phyloP scores from a whole-genome alignment of 2,113 vertebrate species.

The Vombatus ursinus region DNA sequence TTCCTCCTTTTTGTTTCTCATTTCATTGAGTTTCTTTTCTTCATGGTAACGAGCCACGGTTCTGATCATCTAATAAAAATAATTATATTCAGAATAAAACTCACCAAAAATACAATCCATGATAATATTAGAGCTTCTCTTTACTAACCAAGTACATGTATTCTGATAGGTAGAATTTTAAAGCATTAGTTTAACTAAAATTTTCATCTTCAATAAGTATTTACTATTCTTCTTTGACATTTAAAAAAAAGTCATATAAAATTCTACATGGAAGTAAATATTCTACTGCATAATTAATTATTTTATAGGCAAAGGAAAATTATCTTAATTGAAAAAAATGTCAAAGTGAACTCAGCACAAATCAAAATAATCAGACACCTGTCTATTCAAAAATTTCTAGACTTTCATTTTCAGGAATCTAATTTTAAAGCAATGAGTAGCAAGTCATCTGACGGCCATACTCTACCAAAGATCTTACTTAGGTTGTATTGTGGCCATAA shows the following conservation, averaged over 20 bases:
- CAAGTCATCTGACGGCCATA: not conserved
- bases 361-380: not conserved
- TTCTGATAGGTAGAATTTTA: not conserved
- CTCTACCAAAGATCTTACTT: not conserved
- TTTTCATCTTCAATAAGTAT: not conserved
- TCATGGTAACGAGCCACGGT: conserved; percentile 93
- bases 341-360: not conserved
- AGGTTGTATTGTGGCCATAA: not conserved
- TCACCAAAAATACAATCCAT: not conserved
- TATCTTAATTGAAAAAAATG: not conserved
- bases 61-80: conserved; percentile 88
- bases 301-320: not conserved
- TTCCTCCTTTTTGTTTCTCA: conserved; percentile 87
- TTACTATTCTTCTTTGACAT: not conserved
- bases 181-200: not conserved
- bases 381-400: not conserved
- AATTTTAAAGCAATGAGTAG: not conserved
- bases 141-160: not conserved
- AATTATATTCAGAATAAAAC: not conserved
- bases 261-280: not conserved
- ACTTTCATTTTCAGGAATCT: not conserved
- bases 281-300: not conserved
- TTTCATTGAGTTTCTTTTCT: conserved; percentile 89
- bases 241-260: not conserved
- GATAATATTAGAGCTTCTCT: not conserved